Base-by-base conservation (phyloP, 2,888 invertebrate genomes). In the Helleia helle region DNA sequence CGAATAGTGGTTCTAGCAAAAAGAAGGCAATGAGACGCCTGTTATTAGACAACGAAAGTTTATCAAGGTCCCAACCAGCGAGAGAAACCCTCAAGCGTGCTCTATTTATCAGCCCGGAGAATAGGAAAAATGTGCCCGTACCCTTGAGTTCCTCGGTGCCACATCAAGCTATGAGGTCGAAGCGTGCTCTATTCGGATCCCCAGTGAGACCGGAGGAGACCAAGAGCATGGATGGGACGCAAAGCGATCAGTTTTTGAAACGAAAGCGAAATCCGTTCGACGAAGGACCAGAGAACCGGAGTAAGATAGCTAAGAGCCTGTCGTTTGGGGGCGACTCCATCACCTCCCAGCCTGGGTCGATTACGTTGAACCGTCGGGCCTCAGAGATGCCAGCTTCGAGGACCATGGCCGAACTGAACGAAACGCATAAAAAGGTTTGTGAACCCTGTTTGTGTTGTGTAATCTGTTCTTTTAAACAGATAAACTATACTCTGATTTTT, bases 51-150 rank as follows among this genome's bases (percentile, higher is more conserved):
- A 55, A 77, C 0, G 81, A 76, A 1, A 59, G 51, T 13, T 47
- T 71, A 7, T 65, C 73, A 1, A 60, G 67, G 31, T 65, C 74
- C 0, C 77, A 79, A 46, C 75, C 80, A 2, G 72, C 87, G 0
- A 66, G 87, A 12, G 90, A 90, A 58, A 86, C 87, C 1, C 84
- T 90, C 0, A 93, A 92, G 53, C 81, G 93, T 41, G 92, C 93
- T 0, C 66, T 93, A 1, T 93, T 93, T 54, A 88, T 91, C 54
- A 93, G 93, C 60, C 93, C 93, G 1, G 87, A 86, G 50, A 85
- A 81, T 46, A 71, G 69, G 54, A 59, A 74, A 56, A 39, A 69
- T 22, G 37, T 66, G 3, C 64, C 70, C 2, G 38, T 50, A 41
- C 41, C 67, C 42, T 42, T 86, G 51, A 61, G 81, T 57, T 40